Percentiles rank a stretch among this genome's conserved stretches.
These are phyloP conservation scores for Drosophila infuscata DNA, from an alignment of 2,888 invertebrate species.

Conservation along the genomic window DNA sequence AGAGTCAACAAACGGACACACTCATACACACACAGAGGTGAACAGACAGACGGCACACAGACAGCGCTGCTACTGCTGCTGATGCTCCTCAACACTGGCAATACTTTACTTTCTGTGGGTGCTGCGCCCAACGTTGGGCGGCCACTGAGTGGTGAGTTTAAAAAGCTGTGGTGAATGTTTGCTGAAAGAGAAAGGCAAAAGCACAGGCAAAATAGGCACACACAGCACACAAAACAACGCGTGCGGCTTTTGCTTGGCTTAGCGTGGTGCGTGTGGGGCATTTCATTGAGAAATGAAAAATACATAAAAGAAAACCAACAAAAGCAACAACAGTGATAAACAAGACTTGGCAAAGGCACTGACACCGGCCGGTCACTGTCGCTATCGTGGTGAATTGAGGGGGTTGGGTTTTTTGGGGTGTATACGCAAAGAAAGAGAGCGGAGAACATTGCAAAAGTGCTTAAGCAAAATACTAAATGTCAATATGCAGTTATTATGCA, in stretches of 20 bases:
- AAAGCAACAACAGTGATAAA: conserved; percentile 40
- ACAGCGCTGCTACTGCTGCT: conserved; percentile 15
- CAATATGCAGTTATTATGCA: conserved; percentile 46
- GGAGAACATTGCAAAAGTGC: conserved; percentile 17
- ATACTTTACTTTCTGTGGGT: conserved; percentile 51
- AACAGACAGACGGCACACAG: conserved; percentile 37
- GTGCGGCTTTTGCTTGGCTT: conserved; percentile 49
- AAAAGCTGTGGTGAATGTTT: conserved; percentile 64
- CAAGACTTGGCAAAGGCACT: conserved; percentile 65
- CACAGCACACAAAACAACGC: conserved; percentile 43
- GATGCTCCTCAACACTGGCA: conserved; percentile 35
- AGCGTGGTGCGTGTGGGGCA: conserved; percentile 49
- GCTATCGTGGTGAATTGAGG: conserved; percentile 35
- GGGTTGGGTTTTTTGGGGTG: conserved; percentile 9
- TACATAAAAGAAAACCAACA: conserved; percentile 44
- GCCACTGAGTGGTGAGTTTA: conserved; percentile 58
- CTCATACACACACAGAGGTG: conserved; percentile 37
- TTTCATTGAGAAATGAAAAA: conserved; percentile 76
- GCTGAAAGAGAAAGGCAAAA: conserved; percentile 73
- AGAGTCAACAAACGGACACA: conserved; percentile 78
- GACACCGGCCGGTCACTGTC: conserved; percentile 74
- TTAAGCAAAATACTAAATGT: conserved; percentile 28
- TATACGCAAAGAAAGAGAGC: conserved; percentile 28
- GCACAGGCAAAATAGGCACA: conserved; percentile 20
- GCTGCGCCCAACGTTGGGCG: conserved; percentile 58